Evolutionary conservation across 2,888 invertebrate species (phyloP).

Genomic region (Calliphora vomitoria): DNA sequence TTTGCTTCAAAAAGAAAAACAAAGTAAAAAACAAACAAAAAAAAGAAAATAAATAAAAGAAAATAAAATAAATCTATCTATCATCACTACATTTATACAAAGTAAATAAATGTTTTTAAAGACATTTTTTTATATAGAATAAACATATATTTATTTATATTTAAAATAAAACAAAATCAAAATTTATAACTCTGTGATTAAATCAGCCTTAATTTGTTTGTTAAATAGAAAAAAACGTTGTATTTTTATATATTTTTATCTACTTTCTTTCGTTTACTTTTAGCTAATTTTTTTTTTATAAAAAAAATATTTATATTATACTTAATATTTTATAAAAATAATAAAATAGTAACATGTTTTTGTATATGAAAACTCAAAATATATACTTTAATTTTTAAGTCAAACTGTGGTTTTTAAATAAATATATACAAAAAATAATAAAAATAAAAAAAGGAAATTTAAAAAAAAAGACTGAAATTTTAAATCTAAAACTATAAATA

Average conservation of each 20-base stretch:
- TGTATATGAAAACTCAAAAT: constrained; percentile 14
- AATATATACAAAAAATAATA: constrained; percentile 49
- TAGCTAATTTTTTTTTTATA: constrained; percentile 63
- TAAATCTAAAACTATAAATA: constrained; percentile 7
- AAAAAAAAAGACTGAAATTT: constrained; percentile 23
- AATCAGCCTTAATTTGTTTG: constrained; percentile 48
- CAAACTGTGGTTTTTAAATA: constrained; percentile 59
- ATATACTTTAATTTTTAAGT: constrained; percentile 56
- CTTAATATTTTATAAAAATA: constrained; percentile 36
- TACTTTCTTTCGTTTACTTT: constrained; percentile 75
- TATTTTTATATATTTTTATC: constrained; percentile 62
- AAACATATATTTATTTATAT: constrained; percentile 29
- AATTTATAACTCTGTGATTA: constrained; percentile 51
- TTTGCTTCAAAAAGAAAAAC: constrained; percentile 53
- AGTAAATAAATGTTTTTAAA: constrained; percentile 45
- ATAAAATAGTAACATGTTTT: constrained; percentile 18
- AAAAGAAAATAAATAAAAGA: constrained; percentile 74
- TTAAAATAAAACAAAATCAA: constrained; percentile 47
- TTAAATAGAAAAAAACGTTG: constrained; percentile 69
- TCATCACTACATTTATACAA: constrained; percentile 68
- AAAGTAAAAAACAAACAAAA: constrained; percentile 42
- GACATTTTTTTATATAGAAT: constrained; percentile 17
- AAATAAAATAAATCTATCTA: constrained; percentile 63
- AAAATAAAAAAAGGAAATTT: not conserved
- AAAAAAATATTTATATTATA: constrained; percentile 18